Conservation (phyloP, 2,797 vertebrate species). For the Pseudotriccus pelzelni region DNA sequence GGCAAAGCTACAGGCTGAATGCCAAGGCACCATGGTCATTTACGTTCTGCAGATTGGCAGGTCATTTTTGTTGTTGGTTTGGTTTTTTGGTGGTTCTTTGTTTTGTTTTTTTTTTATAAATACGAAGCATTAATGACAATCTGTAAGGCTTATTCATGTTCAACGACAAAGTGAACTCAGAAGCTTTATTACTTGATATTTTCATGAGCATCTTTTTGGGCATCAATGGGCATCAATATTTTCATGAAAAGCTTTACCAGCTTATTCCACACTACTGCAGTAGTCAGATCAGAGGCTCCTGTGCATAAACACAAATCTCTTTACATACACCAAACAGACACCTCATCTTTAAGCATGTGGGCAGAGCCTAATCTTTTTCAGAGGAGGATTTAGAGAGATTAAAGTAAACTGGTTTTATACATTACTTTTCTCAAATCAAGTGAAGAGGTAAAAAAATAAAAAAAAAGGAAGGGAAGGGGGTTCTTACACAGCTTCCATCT, state of each 20-base stretch:
- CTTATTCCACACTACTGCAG: background rate
- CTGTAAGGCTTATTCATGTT: background rate
- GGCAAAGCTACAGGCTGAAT: background rate
- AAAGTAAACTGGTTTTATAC: background rate
- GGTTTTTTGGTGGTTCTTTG: too few species aligned
- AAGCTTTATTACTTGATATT: background rate
- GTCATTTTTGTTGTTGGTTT: background rate
- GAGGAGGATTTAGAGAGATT: background rate
- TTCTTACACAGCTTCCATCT: constrained; percentile 89
- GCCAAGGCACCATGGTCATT: background rate
- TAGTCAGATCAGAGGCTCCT: background rate
- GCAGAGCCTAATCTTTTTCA: background rate
- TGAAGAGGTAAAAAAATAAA: background rate
- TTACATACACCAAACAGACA: background rate
- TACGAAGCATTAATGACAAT: background rate
- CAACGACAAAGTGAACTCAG: background rate
- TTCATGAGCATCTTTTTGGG: background rate
- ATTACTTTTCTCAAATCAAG: background rate
- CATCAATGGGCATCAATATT: too few species aligned
- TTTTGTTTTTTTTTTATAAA: background rate
- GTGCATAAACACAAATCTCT: background rate
- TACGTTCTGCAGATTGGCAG: background rate
- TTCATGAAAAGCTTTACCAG: background rate
- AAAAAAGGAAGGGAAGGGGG: background rate
- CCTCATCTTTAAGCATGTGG: background rate